These are phyloP conservation scores for Drosophila putrida DNA, from an alignment of 2,888 invertebrate genomes.

Conservation along the genomic window DNA sequence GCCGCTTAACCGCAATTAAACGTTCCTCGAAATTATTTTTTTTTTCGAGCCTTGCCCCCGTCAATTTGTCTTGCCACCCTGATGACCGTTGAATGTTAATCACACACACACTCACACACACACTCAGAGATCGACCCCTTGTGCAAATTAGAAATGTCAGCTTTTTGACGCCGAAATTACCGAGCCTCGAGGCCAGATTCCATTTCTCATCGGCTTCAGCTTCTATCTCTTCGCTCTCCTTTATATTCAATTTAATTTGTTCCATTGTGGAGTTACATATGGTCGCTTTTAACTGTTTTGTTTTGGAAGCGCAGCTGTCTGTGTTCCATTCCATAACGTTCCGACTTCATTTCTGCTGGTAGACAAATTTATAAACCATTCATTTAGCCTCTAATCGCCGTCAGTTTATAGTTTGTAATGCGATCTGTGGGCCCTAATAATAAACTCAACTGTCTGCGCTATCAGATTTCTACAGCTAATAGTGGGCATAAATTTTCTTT, in stretches of 20 bases:
- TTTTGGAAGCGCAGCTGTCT: conserved; percentile 38
- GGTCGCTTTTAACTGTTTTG: conserved; percentile 64
- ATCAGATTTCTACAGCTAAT: conserved; percentile 56
- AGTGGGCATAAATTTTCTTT: conserved; percentile 47
- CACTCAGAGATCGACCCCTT: conserved; percentile 37
- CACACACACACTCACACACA: not conserved
- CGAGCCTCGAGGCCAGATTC: conserved; percentile 61
- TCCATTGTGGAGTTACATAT: conserved; percentile 70
- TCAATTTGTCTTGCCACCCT: conserved; percentile 76
- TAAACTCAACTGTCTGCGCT: conserved; percentile 37
- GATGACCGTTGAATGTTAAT: conserved; percentile 25
- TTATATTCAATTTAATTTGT: conserved; percentile 21
- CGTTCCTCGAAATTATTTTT: conserved; percentile 71
- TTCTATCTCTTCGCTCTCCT: not conserved
- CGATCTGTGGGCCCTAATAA: conserved; percentile 43
- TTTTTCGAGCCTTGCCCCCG: conserved; percentile 58
- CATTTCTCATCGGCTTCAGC: not conserved
- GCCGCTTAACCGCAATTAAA: conserved; percentile 79
- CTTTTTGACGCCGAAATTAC: conserved; percentile 78
- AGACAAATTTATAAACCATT: conserved; percentile 38
- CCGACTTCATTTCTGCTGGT: conserved; percentile 36
- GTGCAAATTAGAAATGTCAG: conserved; percentile 78
- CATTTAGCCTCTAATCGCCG: conserved; percentile 47
- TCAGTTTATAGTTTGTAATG: conserved; percentile 52
- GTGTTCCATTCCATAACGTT: conserved; percentile 43